Evolutionary conservation across 2,797 vertebrate species (phyloP).

Genomic region (Setipinna tenuifilis): DNA sequence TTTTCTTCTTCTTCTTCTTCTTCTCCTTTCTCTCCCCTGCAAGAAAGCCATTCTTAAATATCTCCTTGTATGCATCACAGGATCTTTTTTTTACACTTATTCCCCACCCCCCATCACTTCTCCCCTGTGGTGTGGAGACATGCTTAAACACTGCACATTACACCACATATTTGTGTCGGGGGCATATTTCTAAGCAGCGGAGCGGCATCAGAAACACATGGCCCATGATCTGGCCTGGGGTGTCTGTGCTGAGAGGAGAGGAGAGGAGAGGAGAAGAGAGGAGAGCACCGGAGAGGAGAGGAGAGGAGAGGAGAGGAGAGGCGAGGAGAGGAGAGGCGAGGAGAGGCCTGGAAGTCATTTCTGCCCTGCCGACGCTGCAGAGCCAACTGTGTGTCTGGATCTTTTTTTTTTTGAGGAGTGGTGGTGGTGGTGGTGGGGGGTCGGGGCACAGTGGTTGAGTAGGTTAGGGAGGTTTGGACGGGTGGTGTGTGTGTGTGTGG

Average conservation of each 20-base stretch:
- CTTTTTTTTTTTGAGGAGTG: background rate
- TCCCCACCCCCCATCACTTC: background rate
- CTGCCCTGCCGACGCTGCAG: slow-evolving; percentile 49
- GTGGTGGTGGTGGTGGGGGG: background rate
- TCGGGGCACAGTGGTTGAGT: background rate
- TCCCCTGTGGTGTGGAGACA: background rate
- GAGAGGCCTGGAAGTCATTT: slow-evolving; percentile 19
- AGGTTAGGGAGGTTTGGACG: background rate
- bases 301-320: no score
- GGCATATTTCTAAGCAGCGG: background rate
- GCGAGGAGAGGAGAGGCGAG: no score
- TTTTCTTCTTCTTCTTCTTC: background rate
- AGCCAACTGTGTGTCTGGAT: background rate
- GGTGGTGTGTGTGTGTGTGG: background rate
- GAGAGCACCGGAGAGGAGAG: no score
- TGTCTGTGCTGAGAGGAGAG: background rate
- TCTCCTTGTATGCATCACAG: background rate
- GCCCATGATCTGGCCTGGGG: background rate
- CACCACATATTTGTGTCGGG: background rate
- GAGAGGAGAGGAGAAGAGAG: no score
- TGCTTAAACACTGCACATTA: background rate
- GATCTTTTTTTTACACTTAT: background rate
- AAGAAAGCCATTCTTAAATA: slow-evolving; percentile 1
- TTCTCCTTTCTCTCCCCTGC: background rate
- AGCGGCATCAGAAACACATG: slow-evolving; percentile 21